Percentiles rank a stretch among this genome's conserved stretches.
Conservation (phyloP, 2,113 vertebrate species). For the Salminus brasiliensis region DNA sequence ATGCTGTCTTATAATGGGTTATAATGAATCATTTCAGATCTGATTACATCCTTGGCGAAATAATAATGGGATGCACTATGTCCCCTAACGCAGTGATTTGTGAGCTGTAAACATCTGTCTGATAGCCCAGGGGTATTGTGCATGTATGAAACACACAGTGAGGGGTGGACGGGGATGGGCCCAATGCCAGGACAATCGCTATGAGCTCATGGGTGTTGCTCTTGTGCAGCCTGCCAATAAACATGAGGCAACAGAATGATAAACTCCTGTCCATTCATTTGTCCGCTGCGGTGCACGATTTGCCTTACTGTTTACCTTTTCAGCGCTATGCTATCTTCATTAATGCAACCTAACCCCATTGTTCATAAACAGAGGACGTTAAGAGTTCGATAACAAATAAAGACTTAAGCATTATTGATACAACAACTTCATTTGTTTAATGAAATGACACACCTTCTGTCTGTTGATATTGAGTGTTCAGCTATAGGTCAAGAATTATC, state of each 20-base stretch:
- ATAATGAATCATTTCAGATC: neutral
- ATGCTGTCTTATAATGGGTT: neutral
- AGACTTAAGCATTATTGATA: neutral
- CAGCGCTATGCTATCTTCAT: neutral
- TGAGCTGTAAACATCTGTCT: constrained; percentile 38
- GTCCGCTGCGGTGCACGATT: neutral
- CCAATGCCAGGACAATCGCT: constrained; percentile 31
- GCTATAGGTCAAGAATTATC: neutral
- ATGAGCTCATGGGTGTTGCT: constrained; percentile 51
- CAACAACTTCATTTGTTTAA: neutral
- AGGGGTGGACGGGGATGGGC: constrained; percentile 16
- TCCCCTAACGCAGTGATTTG: neutral
- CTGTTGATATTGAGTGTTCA: neutral
- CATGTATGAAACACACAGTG: constrained; percentile 38
- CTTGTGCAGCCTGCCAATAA: constrained; percentile 45
- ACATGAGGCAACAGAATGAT: constrained; percentile 46
- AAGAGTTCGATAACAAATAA: neutral
- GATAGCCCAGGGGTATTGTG: neutral
- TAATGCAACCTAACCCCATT: neutral
- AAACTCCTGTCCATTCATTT: neutral
- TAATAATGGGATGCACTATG: neutral
- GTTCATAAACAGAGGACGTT: neutral
- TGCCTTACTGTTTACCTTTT: neutral
- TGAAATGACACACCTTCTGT: neutral
- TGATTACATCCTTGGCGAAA: neutral